Evolutionary conservation across 2,113 vertebrate species (phyloP).

Genomic region (Condylura cristata): DNA sequence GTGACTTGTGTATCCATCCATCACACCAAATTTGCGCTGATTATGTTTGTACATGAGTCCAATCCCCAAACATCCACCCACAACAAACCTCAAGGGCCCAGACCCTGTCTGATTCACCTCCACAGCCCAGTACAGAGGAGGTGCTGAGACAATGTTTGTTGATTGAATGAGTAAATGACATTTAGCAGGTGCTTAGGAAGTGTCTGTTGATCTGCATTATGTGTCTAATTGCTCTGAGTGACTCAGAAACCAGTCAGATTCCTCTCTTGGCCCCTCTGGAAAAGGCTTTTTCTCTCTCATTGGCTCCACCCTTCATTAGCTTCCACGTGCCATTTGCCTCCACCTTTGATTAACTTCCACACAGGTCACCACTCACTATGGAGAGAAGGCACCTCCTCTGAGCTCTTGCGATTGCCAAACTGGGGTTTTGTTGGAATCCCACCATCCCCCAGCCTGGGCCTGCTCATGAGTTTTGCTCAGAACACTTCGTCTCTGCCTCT

Average conservation of each 20-base stretch:
- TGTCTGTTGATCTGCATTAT: constrained; percentile 54
- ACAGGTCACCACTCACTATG: neutral
- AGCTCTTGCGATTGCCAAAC: neutral
- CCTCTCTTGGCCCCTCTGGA: constrained; percentile 12
- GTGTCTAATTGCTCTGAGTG: constrained; percentile 48
- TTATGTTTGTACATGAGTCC: neutral
- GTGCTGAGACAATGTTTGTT: constrained; percentile 70
- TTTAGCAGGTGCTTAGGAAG: constrained; percentile 74
- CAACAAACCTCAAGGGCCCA: neutral
- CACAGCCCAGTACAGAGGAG: constrained; percentile 7
- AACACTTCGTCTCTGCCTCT: constrained; percentile 42
- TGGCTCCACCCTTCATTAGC: constrained; percentile 20
- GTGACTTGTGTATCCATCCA: neutral
- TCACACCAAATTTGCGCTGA: neutral
- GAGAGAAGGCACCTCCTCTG: neutral
- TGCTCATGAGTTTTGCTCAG: neutral
- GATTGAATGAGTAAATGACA: constrained; percentile 77
- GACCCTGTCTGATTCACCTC: constrained; percentile 65
- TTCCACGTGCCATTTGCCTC: neutral
- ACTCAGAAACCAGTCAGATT: constrained; percentile 64
- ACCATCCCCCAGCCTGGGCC: neutral
- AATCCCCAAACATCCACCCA: neutral
- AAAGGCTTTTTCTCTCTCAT: constrained; percentile 44
- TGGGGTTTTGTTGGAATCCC: neutral
- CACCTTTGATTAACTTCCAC: constrained; percentile 8